Evolutionary conservation across 2,888 invertebrate species (phyloP), one percentile per base, ranked within the genome.

Genomic region (Malachius bipustulatus): DNA sequence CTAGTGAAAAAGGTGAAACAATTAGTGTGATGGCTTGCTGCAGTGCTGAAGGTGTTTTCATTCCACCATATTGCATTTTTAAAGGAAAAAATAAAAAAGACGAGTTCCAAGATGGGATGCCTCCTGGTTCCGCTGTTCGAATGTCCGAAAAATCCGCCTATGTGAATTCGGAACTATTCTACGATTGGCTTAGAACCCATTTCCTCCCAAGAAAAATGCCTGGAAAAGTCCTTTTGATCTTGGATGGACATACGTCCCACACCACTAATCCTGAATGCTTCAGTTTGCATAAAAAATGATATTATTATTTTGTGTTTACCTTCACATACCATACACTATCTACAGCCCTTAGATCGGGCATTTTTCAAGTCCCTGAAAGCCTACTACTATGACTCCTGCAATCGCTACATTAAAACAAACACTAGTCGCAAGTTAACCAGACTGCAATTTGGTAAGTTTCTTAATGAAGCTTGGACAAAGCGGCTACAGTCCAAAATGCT

Each of bases 21-120:
- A 45, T 54, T 12, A 47, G 53, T 2, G 36, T 59, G 2, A 48
- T 57, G 14, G 50, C 48, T 3, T 57, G 58, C 35, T 56, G 52
- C 37, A 58, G 52, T 44, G 57, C 51, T 8, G 49, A 48, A 40
- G 55, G 56, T 11, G 32, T 13, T 11, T 52, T 52, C 41, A 30
- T 43, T 8, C 40, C 42, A n/a, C n/a, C n/a, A n/a, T n/a, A n/a
- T n/a, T n/a, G n/a, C n/a, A n/a, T n/a, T n/a, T n/a, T n/a, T n/a
- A 45, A 45, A 32, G 44, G 44, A 4, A 37, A 38, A 41, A 45
- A 42, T 12, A 36, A 38, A 41, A 43, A 48, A 29, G 26, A n/a
- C 4, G 42, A 47, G 19, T 41, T 14, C 26, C 13, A 30, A 38
- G 46, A 47, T 37, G 35, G 40, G 10, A 36, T 47, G 37, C 47